Evolutionary conservation across 2,113 vertebrate genomes (phyloP).

Genomic region (Oreochromis tanganicae): DNA sequence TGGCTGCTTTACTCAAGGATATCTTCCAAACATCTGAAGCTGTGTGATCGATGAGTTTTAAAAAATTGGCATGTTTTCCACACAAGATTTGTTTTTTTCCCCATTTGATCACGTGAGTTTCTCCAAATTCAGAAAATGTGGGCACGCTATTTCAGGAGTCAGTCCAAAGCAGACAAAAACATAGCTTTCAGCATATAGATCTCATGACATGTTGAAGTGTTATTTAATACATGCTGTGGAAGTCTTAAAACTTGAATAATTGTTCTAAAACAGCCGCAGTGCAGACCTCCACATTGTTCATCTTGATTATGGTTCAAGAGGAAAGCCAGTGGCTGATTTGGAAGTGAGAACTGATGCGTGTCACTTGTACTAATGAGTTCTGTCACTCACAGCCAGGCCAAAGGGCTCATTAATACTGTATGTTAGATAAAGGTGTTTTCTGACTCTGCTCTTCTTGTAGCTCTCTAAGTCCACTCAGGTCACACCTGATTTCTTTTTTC

Average conservation of each 20-base stretch:
- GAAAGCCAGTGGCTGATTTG: not conserved
- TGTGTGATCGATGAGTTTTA: not conserved
- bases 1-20: not conserved
- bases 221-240: not conserved
- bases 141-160: not conserved
- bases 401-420: not conserved
- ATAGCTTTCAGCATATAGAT: not conserved
- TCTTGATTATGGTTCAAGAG: not conserved
- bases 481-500: not conserved
- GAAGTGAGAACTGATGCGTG: slow-evolving; percentile 5
- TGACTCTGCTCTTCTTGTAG: not conserved
- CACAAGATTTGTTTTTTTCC: not conserved
- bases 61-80: not conserved
- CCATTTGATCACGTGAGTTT: not conserved
- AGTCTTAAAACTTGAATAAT: not conserved
- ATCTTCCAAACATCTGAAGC: not conserved
- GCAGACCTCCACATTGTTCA: not conserved
- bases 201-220: not conserved
- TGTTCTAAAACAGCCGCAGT: not conserved
- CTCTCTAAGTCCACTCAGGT: not conserved
- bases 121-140: not conserved
- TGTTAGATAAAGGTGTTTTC: slow-evolving; percentile 13
- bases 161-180: not conserved
- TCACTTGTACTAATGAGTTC: not conserved
- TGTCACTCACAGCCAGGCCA: not conserved